Evolutionary conservation across 2,113 vertebrate genomes (phyloP), one percentile per base, ranked within the genome.

Genomic region (Ramphastos sulfuratus): DNA sequence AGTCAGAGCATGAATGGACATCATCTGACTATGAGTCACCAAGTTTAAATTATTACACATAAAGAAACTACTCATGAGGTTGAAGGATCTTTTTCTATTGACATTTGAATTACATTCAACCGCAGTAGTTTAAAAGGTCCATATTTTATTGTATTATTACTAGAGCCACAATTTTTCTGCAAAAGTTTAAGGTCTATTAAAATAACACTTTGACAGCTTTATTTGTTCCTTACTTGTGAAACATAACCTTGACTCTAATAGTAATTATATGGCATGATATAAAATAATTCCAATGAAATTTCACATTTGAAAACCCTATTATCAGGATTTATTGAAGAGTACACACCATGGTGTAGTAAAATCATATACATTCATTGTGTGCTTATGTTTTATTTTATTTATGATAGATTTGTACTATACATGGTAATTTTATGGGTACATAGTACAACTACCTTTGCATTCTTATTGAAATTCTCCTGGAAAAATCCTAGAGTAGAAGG

Each of bases 281-380:
- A 89, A 94, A 96, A 92, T 91, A 88, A 90, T 85, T 84, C 87
- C 67, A 94, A 91, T 86, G 79, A 85, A 89, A 94, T 85, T 90
- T 72, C 63, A 61, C 89, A 87, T 92, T 85, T 95, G 86, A 96
- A 96, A 95, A 91, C 65, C 93, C 91, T 81, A 96, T 95, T 95
- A 93, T 69, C 37, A 58, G 67, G 70, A 94, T 95, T 95, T 96
- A 96, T 91, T 91, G 77, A 69, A 8, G 13, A 78, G 4, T 59
- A 39, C 55, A 31, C 48, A 66, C 46, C 19, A 8, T 6, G 59
- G 37, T 42, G n/a, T 74, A 93, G 37, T 92, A 71, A 96, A 89
- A 70, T 88, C 31, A 60, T 70, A 78, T 31, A 74, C 85, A 95
- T 89, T 70, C 50, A 61, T 82, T 44, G 14, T 75, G n/a, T 76